Base-by-base conservation (phyloP, 1,140 invertebrate genomes). In the Euglossa dilemma region DNA sequence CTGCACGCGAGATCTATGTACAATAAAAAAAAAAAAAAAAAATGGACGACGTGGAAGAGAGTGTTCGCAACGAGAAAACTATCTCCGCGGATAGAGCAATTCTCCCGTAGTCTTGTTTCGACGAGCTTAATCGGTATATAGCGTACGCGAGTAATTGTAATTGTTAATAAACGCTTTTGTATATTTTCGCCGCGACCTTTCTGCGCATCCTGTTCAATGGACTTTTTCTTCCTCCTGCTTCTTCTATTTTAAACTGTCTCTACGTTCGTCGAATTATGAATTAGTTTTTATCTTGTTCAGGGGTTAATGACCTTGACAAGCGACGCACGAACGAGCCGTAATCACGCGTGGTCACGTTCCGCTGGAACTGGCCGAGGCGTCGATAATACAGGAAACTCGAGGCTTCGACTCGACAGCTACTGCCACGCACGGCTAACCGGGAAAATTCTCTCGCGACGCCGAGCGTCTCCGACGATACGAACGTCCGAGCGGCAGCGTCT, bases 81-180 rank as follows among this genome's bases (percentile, higher is more conserved):
- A 36, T n/a, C 18, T 28, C 11, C 36, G 3, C 12, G 56, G 23
- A 64, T 16, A 56, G 59, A 50, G 6, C 52, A 25, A 66, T 25
- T 36, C 43, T 28, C 70, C 4, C 20, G 23, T 57, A 36, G 36
- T 66, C 50, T 47, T 47, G n/a, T 63, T 25, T 52, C 25, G 28
- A 47, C 57, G 77, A 79, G 76, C 77, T 80, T 80, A 63, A 83
- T 70, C 16, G 57, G 59, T 72, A 79, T 71, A 79, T 14, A 50
- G 36, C 80, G 25, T 54, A 28, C 36, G 54, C 16, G 43, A 47
- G 57, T 79, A 54, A 52, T 47, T 47, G 20, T 80, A 72, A 83
- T 61, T 67, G 14, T 43, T 69, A 77, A 76, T 76, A 82, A 82
- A 77, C 47, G n/a, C 25, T 61, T 77, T 63, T 77, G n/a, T 61